Evolutionary conservation across 2,113 vertebrate species (phyloP), one percentile per base, ranked within the genome.

Genomic region (Pseudorectes ferrugineus): DNA sequence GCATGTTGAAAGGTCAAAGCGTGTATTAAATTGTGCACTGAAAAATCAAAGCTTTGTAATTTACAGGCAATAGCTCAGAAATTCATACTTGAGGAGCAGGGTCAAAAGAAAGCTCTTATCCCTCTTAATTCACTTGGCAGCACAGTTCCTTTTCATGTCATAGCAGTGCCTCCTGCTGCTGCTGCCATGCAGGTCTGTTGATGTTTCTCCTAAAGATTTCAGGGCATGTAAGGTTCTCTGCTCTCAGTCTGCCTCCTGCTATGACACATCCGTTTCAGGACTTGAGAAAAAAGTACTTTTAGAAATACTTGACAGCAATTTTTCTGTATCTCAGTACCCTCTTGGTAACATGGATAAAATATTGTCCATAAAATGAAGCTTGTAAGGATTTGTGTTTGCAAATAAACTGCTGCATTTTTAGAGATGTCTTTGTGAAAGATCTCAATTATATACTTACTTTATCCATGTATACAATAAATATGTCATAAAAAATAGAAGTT

Each of bases 11-110:
- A 97, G 95, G 97, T 95, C 94, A 97, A 81, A 78, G 71, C 74
- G 0, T 87, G 95, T 93, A 95, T 96, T 97, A 97, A 96, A 96
- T 84, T 91, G 67, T 88, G 75, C 68, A 82, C 84, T 42, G 72
- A 66, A 71, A 97, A 96, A 96, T 94, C 95, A 96, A 95, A 97
- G 92, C 74, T 92, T 84, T 93, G 80, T 81, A 97, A 92, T 97
- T 94, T 95, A 85, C 91, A 91, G 87, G 82, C 76, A 82, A 61
- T 62, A 89, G 87, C 88, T 94, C 63, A 81, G 73, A 90, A 92
- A 95, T 91, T 92, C 81, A 29, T 94, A 85, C 73, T 89, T 75
- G 90, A 89, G 70, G 59, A 96, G 43, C n/a, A 89, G 74, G 91
- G 86, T 94, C 79, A 94, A 76, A 93, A 79, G 79, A 83, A 95